These are phyloP conservation scores for Patiria miniata DNA, from an alignment of 35 echinoderm and acorn worm species.

Conservation along the genomic window DNA sequence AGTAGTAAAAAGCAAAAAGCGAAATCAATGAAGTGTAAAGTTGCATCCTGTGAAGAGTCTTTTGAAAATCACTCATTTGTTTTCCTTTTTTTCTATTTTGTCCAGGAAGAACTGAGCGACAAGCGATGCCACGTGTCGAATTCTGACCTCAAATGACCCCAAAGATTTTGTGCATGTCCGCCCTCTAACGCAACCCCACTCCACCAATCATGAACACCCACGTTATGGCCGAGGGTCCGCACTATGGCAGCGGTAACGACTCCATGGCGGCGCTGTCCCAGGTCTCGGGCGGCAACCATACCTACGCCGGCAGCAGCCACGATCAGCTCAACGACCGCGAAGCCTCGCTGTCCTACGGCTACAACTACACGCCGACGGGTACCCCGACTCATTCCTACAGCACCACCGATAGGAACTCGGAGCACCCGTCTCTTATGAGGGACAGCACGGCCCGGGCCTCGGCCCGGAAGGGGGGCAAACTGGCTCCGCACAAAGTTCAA, in stretches of 20 bases:
- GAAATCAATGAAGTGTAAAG: too few relatives aligned
- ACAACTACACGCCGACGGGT: constrained; percentile 72
- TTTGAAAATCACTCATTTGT: neutral
- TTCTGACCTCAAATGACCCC: constrained; percentile 2
- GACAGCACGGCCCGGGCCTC: constrained; percentile 43
- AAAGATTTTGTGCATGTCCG: neutral
- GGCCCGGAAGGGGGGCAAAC: constrained; percentile 62
- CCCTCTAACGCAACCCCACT: neutral
- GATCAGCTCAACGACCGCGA: constrained; percentile 55
- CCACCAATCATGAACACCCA: neutral
- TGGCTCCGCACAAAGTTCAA: constrained; percentile 76
- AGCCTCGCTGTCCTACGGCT: constrained; percentile 52
- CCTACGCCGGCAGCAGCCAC: constrained; percentile 35
- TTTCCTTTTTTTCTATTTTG: neutral
- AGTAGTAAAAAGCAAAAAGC: too few relatives aligned
- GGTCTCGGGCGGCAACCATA: constrained; percentile 31
- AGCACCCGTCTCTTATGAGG: constrained; percentile 53
- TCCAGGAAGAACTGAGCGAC: neutral
- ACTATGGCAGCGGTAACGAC: constrained; percentile 24
- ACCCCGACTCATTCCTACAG: constrained; percentile 97
- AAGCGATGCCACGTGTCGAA: neutral
- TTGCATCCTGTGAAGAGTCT: too few relatives aligned
- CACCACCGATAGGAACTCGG: constrained; percentile 71
- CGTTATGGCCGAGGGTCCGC: neutral
- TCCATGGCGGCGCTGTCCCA: constrained; percentile 43